Base-by-base conservation (phyloP, 2,113 vertebrate genomes). In the Panthera tigris region DNA sequence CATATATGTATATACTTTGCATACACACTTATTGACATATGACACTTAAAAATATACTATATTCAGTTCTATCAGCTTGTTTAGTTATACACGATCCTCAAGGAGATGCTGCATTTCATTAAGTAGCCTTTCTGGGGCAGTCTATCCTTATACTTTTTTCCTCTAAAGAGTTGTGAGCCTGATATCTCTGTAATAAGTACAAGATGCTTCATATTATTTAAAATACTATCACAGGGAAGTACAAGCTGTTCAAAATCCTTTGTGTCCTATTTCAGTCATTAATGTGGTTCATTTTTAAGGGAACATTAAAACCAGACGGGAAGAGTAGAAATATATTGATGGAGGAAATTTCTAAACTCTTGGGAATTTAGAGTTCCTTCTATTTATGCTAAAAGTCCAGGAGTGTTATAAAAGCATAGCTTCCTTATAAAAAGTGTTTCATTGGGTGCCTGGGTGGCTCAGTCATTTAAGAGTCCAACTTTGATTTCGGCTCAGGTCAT, bases 221-320 rank as follows among this genome's bases (percentile, higher is more conserved):
- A 98, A 98, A 88, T 71, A 96, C 74, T 73, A 27, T 92, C 23
- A 96, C 36, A 93, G 0, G 29, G 69, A 98, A 97, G 66, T 19
- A 96, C 95, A 98, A 93, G 13, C n/a, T 89, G 82, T 98, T 97
- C 63, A 95, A 97, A 96, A 68, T 94, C 89, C 65, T 97, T 71
- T 93, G 96, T 97, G 84, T 89, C 71, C 52, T 98, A 85, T 65
- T 93, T 97, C 69, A 98, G 97, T 98, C 91, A 97, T 98, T 98
- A 98, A 98, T 97, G 98, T 94, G 21, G 4, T 88, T 94, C 68
- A 94, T 96, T 97, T 94, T 80, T 87, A 93, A 16, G 36, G 36
- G 45, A 97, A 86, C 39, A 91, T 63, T 66, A 79, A 93, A 97
- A 89, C 33, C 82, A 55, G 10, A 68, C 41, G 10, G 1, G 16